phyloP scores from a whole-genome alignment of 2,888 invertebrate species.

The Lithophane semibrunnea region DNA sequence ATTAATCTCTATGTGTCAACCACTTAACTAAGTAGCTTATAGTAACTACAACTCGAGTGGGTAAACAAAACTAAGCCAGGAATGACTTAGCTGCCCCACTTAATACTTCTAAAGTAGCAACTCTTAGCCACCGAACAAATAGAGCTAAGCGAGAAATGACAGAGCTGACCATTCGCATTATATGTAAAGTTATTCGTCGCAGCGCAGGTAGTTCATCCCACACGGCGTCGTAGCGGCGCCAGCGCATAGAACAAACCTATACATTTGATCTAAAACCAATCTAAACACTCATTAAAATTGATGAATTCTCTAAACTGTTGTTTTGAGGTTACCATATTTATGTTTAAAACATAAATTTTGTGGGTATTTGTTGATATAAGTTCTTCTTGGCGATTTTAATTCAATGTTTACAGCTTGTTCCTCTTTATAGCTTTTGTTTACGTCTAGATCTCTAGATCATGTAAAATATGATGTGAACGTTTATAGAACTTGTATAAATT shows the following conservation, averaged over 20 bases:
- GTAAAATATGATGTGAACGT: conserved; percentile 28
- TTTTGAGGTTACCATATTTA: conserved; percentile 62
- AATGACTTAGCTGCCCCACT: conserved; percentile 50
- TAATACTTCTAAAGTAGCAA: conserved; percentile 38
- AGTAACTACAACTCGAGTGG: conserved; percentile 37
- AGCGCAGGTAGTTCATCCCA: conserved; percentile 71
- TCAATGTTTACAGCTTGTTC: conserved; percentile 44
- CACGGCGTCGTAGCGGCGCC: conserved; percentile 69
- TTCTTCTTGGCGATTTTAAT: conserved; percentile 47
- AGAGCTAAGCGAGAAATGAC: conserved; percentile 56
- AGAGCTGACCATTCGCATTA: conserved; percentile 61
- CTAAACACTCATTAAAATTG: conserved; percentile 68
- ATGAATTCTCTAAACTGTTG: conserved; percentile 65
- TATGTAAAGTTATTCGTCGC: conserved; percentile 67
- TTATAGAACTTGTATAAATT: conserved; percentile 11
- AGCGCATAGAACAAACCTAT: conserved; percentile 55
- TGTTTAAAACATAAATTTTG: conserved; percentile 46
- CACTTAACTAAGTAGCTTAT: conserved; percentile 52
- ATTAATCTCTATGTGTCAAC: conserved; percentile 50
- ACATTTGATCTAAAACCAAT: conserved; percentile 66
- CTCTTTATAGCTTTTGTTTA: conserved; percentile 51
- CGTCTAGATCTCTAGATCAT: conserved; percentile 27
- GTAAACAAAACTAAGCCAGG: conserved; percentile 50
- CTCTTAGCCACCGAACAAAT: conserved; percentile 25
- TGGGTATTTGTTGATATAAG: conserved; percentile 48